A percentile compares a stretch with the other conserved stretches of the same genome.
phyloP scores from a whole-genome alignment of 2,888 invertebrate genomes.

The Apamea anceps region DNA sequence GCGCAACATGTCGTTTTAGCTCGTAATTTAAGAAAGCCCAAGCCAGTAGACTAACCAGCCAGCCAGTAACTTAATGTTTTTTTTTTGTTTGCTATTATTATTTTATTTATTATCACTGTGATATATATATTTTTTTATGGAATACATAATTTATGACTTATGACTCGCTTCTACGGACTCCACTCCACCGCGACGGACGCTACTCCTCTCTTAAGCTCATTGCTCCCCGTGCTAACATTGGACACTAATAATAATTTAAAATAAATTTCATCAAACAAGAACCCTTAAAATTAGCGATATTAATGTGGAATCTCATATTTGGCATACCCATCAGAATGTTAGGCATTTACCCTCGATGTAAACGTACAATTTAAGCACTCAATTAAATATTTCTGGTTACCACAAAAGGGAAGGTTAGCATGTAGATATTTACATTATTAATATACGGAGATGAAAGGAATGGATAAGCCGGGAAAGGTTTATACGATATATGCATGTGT shows the following conservation, averaged over 20 bases:
- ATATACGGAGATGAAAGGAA: slow-evolving; percentile 53
- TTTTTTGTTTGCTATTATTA: too few species aligned
- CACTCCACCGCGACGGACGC: too few species aligned
- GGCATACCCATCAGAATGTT: slow-evolving; percentile 33
- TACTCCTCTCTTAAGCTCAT: too few species aligned
- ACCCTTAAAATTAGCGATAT: slow-evolving; percentile 6
- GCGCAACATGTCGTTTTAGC: too few species aligned
- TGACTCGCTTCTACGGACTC: too few species aligned
- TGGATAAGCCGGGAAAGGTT: slow-evolving; percentile 32
- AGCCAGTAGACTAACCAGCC: too few species aligned
- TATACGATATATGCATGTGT: slow-evolving; percentile 10
- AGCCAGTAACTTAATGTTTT: too few species aligned
- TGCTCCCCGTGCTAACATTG: too few species aligned
- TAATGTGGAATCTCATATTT: slow-evolving; percentile 27
- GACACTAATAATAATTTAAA: not conserved
- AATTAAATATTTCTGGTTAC: slow-evolving; percentile 63
- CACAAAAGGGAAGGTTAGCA: slow-evolving; percentile 49
- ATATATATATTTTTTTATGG: too few species aligned
- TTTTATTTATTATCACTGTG: too few species aligned
- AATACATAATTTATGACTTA: too few species aligned
- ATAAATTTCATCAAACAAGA: slow-evolving; percentile 5
- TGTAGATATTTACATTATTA: slow-evolving; percentile 58
- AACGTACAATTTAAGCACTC: slow-evolving; percentile 48
- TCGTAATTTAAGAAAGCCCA: not conserved
- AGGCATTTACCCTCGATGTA: slow-evolving; percentile 29